Base-by-base conservation (phyloP, 1,140 invertebrate species). In the Chionoecetes opilio region DNA sequence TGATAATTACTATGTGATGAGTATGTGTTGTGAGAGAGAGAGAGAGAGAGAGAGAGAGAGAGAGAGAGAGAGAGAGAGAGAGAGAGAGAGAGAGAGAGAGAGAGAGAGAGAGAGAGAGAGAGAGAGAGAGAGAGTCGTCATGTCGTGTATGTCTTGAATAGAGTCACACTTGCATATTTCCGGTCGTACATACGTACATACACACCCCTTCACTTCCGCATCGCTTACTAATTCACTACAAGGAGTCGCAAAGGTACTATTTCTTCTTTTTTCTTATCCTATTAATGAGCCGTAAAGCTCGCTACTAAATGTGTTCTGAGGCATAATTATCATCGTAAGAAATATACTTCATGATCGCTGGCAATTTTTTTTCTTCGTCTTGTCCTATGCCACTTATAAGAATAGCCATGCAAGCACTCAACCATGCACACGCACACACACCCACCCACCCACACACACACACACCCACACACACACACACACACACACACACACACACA, bases 201-300 rank as follows among this genome's bases (percentile, higher is more conserved):
- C 35, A 32, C 29, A 37, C 87, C 32, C 87, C 26, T 38, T 17
- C 37, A 38, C 41, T 89, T 35, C 34, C 34, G 87, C 87, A 89
- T 89, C 11, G 34, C n/a, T 89, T 38, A 14, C 34, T 17, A 89
- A 35, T 35, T 21, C 8, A 75, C n/a, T 75, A 75, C 63, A n/a
- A 75, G 63, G n/a, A 75, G n/a, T n/a, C 63, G n/a, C 63, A 26
- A 75, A 21, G 63, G 63, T n/a, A 75, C n/a, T 75, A n/a, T 2
- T 5, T 26, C 21, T 75, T 75, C n/a, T 75, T 75, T n/a, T 5
- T 21, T 75, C 46, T 17, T 53, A 9, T 21, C 63, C n/a, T 75
- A n/a, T 75, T 75, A 75, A 75, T 75, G 63, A 75, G n/a, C 63
- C 63, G 63, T n/a, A 75, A 75, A n/a, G n/a, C 63, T n/a, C n/a